Base-by-base conservation (phyloP, 2,888 invertebrate species). In the Xestia rhomboidea region DNA sequence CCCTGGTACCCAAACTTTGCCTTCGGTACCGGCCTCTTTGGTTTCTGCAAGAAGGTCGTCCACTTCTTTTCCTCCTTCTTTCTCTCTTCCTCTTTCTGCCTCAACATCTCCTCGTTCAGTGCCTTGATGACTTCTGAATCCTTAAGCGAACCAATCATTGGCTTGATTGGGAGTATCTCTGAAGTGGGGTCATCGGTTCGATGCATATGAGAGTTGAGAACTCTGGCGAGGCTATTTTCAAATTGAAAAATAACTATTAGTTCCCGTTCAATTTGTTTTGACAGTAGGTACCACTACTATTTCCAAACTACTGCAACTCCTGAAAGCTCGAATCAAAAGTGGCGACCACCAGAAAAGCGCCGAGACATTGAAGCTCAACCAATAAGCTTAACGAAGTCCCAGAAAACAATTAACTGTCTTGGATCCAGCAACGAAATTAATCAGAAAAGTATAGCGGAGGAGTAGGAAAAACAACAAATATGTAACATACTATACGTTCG, bases 31-130 rank as follows among this genome's bases (percentile, higher is more conserved):
- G 98, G 97, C 34, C 98, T 95, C 86, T 97, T 97, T 0, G 98
- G 98, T 88, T 98, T 98, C 92, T 98, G 98, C 81, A 98, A 91
- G 90, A 98, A 98, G 49, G 98, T 98, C 7, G 98, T 98, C 97
- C 97, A 98, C 87, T 97, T 97, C 87, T 97, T 97, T 85, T 97
- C 97, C 60, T 97, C 97, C 68, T 97, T 97, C 83, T 96, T 95
- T 81, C 97, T 97, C 80, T 96, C 94, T 83, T 97, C 97, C 30
- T 94, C 95, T 85, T 94, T 96, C 6, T 96, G 94, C 88, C 95
- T 96, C 78, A 93, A 87, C 54, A 97, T 91, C 86, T 97, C 97
- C 68, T 97, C 97, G 86, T 97, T 97, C 44, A 98, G 91, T 0
- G 97, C 97, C 82, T 97, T 97, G 83, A 98, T 93, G 0, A 98